A percentile compares a stretch with the other conserved stretches of the same genome.
These are phyloP conservation scores for Gila robusta DNA, from an alignment of 2,797 vertebrate species.

Conservation along the genomic window DNA sequence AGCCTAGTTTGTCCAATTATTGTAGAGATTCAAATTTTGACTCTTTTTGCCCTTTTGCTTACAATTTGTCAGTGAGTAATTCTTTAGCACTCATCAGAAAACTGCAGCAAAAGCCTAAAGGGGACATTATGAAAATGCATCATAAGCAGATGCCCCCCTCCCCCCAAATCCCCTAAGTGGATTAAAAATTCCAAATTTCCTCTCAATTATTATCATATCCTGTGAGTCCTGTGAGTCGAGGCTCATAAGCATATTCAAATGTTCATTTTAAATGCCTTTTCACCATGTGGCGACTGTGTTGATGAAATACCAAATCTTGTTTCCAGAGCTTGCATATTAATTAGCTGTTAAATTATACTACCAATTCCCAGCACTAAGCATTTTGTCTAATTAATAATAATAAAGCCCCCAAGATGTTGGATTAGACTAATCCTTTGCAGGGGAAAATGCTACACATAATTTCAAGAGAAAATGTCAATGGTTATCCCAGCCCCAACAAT, in stretches of 20 bases:
- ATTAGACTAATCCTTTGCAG: constrained; percentile 69
- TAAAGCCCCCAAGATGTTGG: constrained; percentile 68
- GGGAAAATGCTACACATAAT: constrained; percentile 60
- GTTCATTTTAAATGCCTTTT: constrained; percentile 61
- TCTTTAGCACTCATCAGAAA: constrained; percentile 39
- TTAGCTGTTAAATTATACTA: constrained; percentile 68
- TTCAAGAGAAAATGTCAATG: constrained; percentile 69
- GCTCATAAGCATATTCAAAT: constrained; percentile 66
- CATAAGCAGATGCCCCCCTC: constrained; percentile 54
- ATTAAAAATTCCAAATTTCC: constrained; percentile 63
- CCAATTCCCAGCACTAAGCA: constrained; percentile 68
- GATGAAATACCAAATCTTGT: constrained; percentile 69
- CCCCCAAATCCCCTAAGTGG: constrained; percentile 43
- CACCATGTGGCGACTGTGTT: constrained; percentile 58
- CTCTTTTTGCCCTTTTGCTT: constrained; percentile 80
- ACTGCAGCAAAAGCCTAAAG: constrained; percentile 53
- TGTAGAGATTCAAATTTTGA: constrained; percentile 54
- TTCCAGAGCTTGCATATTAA: constrained; percentile 70
- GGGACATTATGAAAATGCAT: constrained; percentile 63
- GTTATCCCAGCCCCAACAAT: constrained; percentile 65
- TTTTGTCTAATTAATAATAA: constrained; percentile 71
- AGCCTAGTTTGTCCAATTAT: constrained; percentile 54
- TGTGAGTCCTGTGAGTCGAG: constrained; percentile 58
- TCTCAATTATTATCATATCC: constrained; percentile 59
- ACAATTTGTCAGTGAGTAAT: constrained; percentile 64